Percentiles rank a stretch among this genome's conserved stretches.
These are phyloP conservation scores for Drosophila prolongata DNA, from an alignment of 2,888 invertebrate genomes.

Conservation along the genomic window DNA sequence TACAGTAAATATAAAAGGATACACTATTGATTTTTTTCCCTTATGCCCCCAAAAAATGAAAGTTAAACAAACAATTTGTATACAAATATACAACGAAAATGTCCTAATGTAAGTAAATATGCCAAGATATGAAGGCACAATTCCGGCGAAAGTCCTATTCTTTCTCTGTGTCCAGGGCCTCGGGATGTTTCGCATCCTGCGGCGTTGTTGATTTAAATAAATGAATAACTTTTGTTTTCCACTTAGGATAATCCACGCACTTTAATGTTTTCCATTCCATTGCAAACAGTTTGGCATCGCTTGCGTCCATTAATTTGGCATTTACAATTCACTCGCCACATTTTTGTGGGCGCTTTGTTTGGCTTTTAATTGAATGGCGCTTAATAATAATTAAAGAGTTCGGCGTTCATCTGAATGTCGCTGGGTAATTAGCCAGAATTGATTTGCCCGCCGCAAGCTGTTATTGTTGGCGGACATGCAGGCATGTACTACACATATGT, in stretches of 20 bases:
- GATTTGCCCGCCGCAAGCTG: conserved; percentile 4
- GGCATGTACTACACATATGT: not conserved
- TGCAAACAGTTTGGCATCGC: not conserved
- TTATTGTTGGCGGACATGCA: conserved; percentile 4
- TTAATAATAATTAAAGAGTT: conserved; percentile 26
- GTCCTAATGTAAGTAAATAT: conserved; percentile 36
- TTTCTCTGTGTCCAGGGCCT: conserved; percentile 15
- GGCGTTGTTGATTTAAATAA: conserved; percentile 33
- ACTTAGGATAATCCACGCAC: conserved; percentile 5
- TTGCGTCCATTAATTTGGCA: conserved; percentile 9
- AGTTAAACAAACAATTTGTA: conserved; percentile 47
- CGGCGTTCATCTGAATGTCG: not conserved
- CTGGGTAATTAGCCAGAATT: conserved; percentile 16
- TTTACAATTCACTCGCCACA: conserved; percentile 6
- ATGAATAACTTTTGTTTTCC: conserved; percentile 25
- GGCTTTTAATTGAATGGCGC: conserved; percentile 14
- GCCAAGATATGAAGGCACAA: conserved; percentile 17
- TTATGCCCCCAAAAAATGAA: conserved; percentile 10
- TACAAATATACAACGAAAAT: conserved; percentile 26
- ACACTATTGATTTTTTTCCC: conserved; percentile 39
- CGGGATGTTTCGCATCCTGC: conserved; percentile 16
- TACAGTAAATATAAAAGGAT: conserved; percentile 39
- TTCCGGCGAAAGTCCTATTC: conserved; percentile 5
- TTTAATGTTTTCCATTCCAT: conserved; percentile 7
- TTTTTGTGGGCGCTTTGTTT: conserved; percentile 6